Evolutionary conservation across 2,888 invertebrate species (phyloP), one percentile per base, ranked within the genome.

Genomic region (Hartigia nigra): DNA sequence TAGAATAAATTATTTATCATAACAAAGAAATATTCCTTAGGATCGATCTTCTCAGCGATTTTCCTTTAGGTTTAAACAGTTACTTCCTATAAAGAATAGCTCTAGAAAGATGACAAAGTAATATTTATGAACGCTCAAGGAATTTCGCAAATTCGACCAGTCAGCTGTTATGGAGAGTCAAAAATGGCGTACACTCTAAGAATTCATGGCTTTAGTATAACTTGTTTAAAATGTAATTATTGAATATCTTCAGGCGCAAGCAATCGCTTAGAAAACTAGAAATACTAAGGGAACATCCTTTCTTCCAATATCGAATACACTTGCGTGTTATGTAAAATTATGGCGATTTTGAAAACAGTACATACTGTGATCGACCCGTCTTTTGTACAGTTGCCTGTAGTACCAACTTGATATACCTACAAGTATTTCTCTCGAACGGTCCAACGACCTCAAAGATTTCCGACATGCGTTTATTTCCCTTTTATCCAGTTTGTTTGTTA

Each of bases 381-480:
- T 55, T 23, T 55, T 55, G 39, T 55, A 55, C 5, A 55, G 23
- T 55, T 23, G 55, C 23, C 55, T 55, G 9, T 5, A 55, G 0
- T 55, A 23, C 9, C 55, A 55, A 55, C 55, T 55, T 55, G 23
- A 55, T 55, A 75, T 36, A 78, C 75, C 69, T 31, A 32, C 23
- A 12, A 69, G 70, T n/a, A 78, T 78, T 78, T 75, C 35, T 70
- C 74, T 69, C 35, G 32, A 31, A 75, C 37, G 75, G 37, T 69
- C 37, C 69, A 35, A 36, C 14, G 69, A 36, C 78, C 78, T 55
- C 77, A 23, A 31, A 75, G 55, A 69, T 39, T 35, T 31, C 23
- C n/a, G 69, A n/a, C n/a, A 14, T 32, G n/a, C 34, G n/a, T 55
- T 12, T 55, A 32, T 23, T 72, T 72, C 31, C 72, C 31, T 5